phyloP scores from a whole-genome alignment of 2,888 invertebrate species.

The Stenichneumon culpator region DNA sequence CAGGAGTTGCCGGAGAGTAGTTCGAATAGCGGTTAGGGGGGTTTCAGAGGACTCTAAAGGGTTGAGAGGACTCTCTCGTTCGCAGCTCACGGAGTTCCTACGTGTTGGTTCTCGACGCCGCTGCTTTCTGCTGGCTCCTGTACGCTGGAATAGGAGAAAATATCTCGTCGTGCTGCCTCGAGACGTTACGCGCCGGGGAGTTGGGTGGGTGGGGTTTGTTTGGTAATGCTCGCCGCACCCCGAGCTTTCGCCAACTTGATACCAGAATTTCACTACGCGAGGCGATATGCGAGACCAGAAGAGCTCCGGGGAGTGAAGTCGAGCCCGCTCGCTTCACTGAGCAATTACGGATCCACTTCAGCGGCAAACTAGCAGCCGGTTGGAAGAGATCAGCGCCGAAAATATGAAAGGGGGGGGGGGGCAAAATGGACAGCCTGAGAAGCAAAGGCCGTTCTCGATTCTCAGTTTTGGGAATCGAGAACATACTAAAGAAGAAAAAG shows the following conservation, averaged over 20 bases:
- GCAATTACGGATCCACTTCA: slow-evolving; percentile 19
- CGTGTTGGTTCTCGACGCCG: slow-evolving; percentile 1
- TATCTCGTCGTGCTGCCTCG: slow-evolving; percentile 20
- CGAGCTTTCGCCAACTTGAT: slow-evolving; percentile 45
- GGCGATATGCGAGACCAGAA: slow-evolving; percentile 11
- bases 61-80: slow-evolving; percentile 1
- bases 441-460: neutral
- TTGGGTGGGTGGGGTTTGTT: neutral
- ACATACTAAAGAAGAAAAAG: no score
- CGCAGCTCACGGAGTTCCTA: neutral
- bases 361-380: neutral
- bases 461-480: no score
- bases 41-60: slow-evolving; percentile 6
- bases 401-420: neutral
- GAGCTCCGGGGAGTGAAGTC: neutral
- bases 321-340: slow-evolving; percentile 15
- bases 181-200: neutral
- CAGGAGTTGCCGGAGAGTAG: slow-evolving; percentile 30
- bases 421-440: neutral
- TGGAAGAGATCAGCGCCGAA: neutral
- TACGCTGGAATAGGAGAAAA: slow-evolving; percentile 9
- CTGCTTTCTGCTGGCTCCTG: slow-evolving; percentile 21
- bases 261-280: slow-evolving; percentile 51
- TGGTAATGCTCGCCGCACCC: slow-evolving; percentile 36
- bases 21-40: slow-evolving; percentile 48